phyloP scores from a whole-genome alignment of 1,140 invertebrate genomes.

The Drosophila sturtevanti region DNA sequence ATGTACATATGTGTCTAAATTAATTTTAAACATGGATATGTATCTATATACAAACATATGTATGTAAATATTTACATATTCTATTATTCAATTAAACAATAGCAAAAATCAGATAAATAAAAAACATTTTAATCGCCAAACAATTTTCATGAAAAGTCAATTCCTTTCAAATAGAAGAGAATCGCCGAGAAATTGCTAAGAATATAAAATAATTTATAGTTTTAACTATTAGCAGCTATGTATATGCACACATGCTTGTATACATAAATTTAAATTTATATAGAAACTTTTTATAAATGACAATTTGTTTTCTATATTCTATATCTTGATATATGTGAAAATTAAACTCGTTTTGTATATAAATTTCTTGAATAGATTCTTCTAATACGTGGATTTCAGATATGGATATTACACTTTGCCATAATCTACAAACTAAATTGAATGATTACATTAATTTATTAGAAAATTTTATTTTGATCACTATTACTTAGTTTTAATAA shows the following conservation, averaged over 20 bases:
- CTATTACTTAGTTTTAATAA: too few relatives aligned
- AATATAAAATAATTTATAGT: conserved; percentile 32
- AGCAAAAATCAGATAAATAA: not conserved
- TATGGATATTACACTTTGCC: too few relatives aligned
- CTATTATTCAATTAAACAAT: not conserved
- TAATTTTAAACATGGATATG: not conserved
- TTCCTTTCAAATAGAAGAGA: not conserved
- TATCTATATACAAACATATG: not conserved
- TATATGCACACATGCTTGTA: not conserved
- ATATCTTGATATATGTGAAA: too few relatives aligned
- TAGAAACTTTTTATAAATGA: not conserved
- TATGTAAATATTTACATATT: not conserved
- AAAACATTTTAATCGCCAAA: not conserved
- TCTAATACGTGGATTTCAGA: too few relatives aligned
- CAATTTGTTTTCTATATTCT: not conserved
- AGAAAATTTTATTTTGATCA: too few relatives aligned
- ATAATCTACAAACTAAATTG: too few relatives aligned
- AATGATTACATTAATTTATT: too few relatives aligned
- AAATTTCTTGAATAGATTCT: too few relatives aligned
- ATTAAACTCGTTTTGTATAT: too few relatives aligned
- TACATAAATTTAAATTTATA: not conserved
- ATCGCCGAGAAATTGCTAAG: not conserved
- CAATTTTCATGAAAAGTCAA: not conserved
- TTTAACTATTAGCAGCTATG: conserved; percentile 28
- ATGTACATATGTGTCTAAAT: not conserved